Evolutionary conservation across 2,888 invertebrate species (phyloP), one percentile per base, ranked within the genome.

Genomic region (Chironomus riparius): DNA sequence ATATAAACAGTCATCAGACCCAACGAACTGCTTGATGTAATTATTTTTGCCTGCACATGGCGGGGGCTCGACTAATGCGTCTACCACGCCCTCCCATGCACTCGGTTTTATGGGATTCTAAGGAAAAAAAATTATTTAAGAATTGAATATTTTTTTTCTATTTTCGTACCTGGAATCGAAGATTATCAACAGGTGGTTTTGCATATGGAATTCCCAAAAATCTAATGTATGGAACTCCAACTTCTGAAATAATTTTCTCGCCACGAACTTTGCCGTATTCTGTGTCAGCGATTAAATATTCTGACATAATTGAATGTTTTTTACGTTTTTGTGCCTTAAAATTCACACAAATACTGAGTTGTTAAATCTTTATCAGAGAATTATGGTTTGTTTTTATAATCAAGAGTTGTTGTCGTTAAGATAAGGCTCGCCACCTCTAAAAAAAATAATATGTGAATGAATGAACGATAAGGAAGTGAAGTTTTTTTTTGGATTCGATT

Each of bases 1-100:
- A 69, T 28, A 69, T 28, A 76, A 56, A 56, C 76, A 69, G 56
- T 76, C 76, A 12, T 76, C 76, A 7, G 68, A 68, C 1, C 76
- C 76, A 0, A 69, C 50, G 15, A 69, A 47, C 56, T 76, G 3
- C 13, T 76, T 76, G 10, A 48, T 18, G 38, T 56, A 15, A 68
- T n/a, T 48, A 68, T 69, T 69, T 13, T 38, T 18, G 15, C 50
- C 76, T 18, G n/a, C n/a, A 48, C 76, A 22, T n/a, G 24, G 24
- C 1, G 68, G 22, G 24, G 38, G 24, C 18, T 76, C 76, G 28
- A 28, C 7, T 15, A 62, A 47, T 15, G 69, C 76, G 22, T 76
- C 76, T 15, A 47, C 28, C 4, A 76, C 28, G 15, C 47, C 47
- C 12, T 68, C 15, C 76, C 76, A 76, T 56, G 28, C 13, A 3